Evolutionary conservation across 2,113 vertebrate genomes (phyloP), one percentile per base, ranked within the genome.

Genomic region (Todiramphus saurophagus): DNA sequence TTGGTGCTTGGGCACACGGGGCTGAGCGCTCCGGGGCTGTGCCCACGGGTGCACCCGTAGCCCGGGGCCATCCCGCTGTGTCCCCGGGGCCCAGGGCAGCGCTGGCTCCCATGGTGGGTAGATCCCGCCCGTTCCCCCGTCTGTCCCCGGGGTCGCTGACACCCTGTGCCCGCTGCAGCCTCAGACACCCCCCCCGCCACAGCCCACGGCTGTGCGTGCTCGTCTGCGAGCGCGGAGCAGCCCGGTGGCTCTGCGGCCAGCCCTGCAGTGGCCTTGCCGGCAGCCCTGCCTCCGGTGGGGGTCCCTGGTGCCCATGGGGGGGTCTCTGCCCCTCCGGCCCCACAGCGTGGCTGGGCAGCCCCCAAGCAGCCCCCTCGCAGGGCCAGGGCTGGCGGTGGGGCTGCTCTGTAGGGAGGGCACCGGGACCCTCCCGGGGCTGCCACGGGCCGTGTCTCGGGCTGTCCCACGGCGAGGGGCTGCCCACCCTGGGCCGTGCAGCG

Each of bases 401-500:
- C 76, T 13, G 76, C 48, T 16, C 28, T 3, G 0, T 1, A 6
- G 55, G 39, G n/a, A 39, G 9, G 8, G 28, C 13, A 24, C 33
- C 7, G 1, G 51, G 50, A 1, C 25, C n/a, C 18, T 46, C 41
- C 23, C 1, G 2, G 77, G 37, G 41, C 25, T 6, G 3, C 60
- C 1, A 3, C 21, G 17, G 59, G 25, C 31, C 11, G 0, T 7
- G 14, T 31, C 74, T 51, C 0, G 48, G 89, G 79, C 70, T 31
- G 55, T 74, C 85, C 27, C 17, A 1, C 33, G 1, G 4, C 1
- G 8, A 62, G 85, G 64, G 80, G 77, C 80, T 83, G 77, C 76
- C 23, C 75, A 23, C 35, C 21, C 21, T 1, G 5, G 68, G 48
- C 20, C 0, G 21, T 11, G 76, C 62, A 0, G 53, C 1, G 0